Percentiles rank a stretch among this genome's conserved stretches.
phyloP scores from a whole-genome alignment of 2,888 invertebrate genomes.

The Hofmannophila pseudospretella region DNA sequence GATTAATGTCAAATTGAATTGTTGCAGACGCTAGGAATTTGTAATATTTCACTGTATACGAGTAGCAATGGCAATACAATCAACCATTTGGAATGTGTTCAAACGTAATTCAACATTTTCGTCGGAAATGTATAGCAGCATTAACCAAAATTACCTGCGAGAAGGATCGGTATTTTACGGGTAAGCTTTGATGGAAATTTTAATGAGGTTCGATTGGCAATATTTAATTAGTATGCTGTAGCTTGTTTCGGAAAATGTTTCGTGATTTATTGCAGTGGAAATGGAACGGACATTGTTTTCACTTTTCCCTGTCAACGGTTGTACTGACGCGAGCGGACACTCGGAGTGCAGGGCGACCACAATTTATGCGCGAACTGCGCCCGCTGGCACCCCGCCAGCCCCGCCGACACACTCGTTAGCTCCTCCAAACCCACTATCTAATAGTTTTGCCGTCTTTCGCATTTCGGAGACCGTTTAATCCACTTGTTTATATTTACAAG shows the following conservation, averaged over 20 bases:
- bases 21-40: too few relatives aligned
- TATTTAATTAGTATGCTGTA: background rate
- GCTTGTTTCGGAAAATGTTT: too few relatives aligned
- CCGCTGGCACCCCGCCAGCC: slow-evolving; percentile 34
- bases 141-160: too few relatives aligned
- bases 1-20: too few relatives aligned
- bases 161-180: too few relatives aligned
- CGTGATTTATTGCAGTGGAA: too few relatives aligned
- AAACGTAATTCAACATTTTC: too few relatives aligned
- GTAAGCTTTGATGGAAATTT: background rate
- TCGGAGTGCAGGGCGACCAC: slow-evolving; percentile 31
- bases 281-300: slow-evolving; percentile 31
- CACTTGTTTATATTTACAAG: slow-evolving; percentile 48
- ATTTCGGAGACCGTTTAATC: slow-evolving; percentile 49
- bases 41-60: too few relatives aligned
- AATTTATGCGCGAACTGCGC: slow-evolving; percentile 43
- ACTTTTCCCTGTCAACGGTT: slow-evolving; percentile 32
- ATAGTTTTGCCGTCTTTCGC: slow-evolving; percentile 49
- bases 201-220: too few relatives aligned
- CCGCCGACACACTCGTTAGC: slow-evolving; percentile 55
- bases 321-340: slow-evolving; percentile 14
- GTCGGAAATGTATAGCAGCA: too few relatives aligned
- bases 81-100: slow-evolving; percentile 6
- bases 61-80: background rate
- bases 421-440: slow-evolving; percentile 49